Evolutionary conservation across 2,888 invertebrate genomes (phyloP), one percentile per base, ranked within the genome.

Genomic region (Drosophila borealis): DNA sequence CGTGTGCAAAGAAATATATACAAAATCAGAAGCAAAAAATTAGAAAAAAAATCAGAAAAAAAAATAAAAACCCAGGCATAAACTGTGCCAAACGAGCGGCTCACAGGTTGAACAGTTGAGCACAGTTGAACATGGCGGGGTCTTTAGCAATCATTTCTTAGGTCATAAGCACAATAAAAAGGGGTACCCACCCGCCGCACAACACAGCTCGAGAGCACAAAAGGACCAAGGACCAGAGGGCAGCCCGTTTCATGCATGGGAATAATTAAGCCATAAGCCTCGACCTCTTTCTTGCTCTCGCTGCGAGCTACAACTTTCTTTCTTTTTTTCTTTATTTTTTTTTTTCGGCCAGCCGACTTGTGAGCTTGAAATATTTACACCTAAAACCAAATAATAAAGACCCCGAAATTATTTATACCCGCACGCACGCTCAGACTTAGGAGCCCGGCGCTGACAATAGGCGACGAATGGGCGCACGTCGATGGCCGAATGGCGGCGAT

Each of bases 181-280:
- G 75, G 80, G 87, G 82, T 61, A 46, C 66, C 41, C 45, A 60
- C 29, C 29, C 29, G 29, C 29, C 8, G 2, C 41, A 44, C 29
- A 49, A 61, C 2, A 41, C 49, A 36, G 49, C 14, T 50, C 46
- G 36, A 17, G 17, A 17, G 34, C 44, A 74, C 72, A 81, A 73
- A 63, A 56, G 70, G 48, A 66, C 39, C 71, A 65, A 65, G 48
- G 41, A 36, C 41, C 48, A 57, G 57, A 37, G 36, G 53, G 51
- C 56, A 55, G 70, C 65, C 66, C 67, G 70, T 89, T 88, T 89
- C 90, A 88, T 88, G 88, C 80, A 81, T 88, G 74, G 62, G 69
- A 89, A 88, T 84, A 88, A 88, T 90, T 88, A 88, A 90, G 89
- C 85, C 72, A 83, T 90, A 88, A 89, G 74, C 89, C 90, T 90